These are phyloP conservation scores for Pseudomyrmex dendroicus DNA, from an alignment of 1,140 invertebrate genomes.

Conservation along the genomic window DNA sequence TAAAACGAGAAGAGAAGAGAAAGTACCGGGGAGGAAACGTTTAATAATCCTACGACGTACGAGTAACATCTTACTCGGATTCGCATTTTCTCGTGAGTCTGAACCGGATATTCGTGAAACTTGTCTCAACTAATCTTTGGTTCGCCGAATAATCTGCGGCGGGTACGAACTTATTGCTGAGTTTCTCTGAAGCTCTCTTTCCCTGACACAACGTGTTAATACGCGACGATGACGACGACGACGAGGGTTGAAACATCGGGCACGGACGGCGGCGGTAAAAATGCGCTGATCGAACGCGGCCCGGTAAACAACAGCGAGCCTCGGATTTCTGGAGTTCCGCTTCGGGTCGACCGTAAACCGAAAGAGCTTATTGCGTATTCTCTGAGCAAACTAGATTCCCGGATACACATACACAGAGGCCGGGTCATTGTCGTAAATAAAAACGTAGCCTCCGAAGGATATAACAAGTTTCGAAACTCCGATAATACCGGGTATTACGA, in stretches of 20 bases:
- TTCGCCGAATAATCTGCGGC: constrained; percentile 4
- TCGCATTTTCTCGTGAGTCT: constrained; percentile 8
- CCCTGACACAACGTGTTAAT: neutral
- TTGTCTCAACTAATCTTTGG: constrained; percentile 42
- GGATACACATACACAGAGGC: neutral
- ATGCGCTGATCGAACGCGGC: constrained; percentile 17
- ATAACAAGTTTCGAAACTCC: constrained; percentile 57
- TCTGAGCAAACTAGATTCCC: constrained; percentile 48
- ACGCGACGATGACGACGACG: too few species aligned
- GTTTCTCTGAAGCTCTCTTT: neutral
- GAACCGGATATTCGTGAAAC: constrained; percentile 32
- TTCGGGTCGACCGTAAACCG: constrained; percentile 35
- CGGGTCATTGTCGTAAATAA: constrained; percentile 40
- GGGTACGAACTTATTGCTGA: neutral
- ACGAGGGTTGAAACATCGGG: neutral
- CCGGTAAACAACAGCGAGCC: constrained; percentile 26
- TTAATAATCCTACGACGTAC: constrained; percentile 26
- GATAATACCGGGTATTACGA: constrained; percentile 32
- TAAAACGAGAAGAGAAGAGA: neutral
- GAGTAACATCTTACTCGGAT: constrained; percentile 33
- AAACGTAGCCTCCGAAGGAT: constrained; percentile 30
- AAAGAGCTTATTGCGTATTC: constrained; percentile 54
- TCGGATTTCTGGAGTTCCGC: constrained; percentile 24
- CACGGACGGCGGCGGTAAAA: neutral
- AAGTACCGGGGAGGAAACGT: neutral